Evolutionary conservation across 2,113 vertebrate genomes (phyloP), one percentile per base, ranked within the genome.

Genomic region (Indicator maculatus): DNA sequence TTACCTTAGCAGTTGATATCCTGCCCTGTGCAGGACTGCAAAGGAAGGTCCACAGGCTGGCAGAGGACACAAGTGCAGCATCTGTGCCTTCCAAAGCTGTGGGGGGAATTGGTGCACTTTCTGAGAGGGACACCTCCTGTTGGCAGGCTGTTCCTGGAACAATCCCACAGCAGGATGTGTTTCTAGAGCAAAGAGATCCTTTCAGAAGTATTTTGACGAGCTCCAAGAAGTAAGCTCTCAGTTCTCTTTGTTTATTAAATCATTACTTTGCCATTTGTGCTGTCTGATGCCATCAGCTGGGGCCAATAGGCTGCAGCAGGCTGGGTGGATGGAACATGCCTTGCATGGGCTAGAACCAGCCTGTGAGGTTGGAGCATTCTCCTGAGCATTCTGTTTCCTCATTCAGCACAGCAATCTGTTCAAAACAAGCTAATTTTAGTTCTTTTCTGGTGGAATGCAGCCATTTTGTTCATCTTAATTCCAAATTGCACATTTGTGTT

Each of bases 351-450:
- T 52, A 26, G 89, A 91, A 93, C 50, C 90, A 90, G 72, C 83
- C 55, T 76, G 80, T 30, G 91, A 65, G 76, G 61, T 28, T 73
- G 59, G 56, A 93, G 27, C 73, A 67, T 77, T 73, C 84, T 39
- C 36, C 52, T 64, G 93, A 93, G 92, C 27, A 1, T 74, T 94
- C 89, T 81, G 84, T 74, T 94, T 86, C 84, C 84, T 58, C 18
- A 55, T 61, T 76, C 67, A 5, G 76, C 4, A 7, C 70, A 39
- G 65, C 77, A 89, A 78, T 91, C 94, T 94, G 87, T 63, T 94
- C 81, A 44, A 81, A 94, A 89, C 52, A 55, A 58, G 65, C 24
- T 89, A 53, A 81, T 77, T 81, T 93, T 88, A 78, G 81, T 50
- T n/a, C 28, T 33, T 21, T 19, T 38, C 30, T 66, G 81, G 7